Evolutionary conservation across 2,113 vertebrate species (phyloP), one percentile per base, ranked within the genome.

Genomic region (Myanophis thanlyinensis): DNA sequence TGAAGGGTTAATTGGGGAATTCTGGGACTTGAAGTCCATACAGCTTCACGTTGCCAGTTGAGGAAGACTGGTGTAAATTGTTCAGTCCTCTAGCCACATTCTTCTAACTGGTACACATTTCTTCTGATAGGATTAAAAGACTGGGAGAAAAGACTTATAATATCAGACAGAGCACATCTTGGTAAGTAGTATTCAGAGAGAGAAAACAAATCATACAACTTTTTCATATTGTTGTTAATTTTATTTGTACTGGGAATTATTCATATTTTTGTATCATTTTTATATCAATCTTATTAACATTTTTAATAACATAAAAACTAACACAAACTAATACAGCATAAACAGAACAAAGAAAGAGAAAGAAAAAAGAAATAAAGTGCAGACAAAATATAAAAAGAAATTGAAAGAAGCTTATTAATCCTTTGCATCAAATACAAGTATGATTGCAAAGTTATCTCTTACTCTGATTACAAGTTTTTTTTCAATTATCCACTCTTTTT

Each of bases 121-220:
- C 46, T 93, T 93, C 96, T 18, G 44, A 1, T 96, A 99, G 99
- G 99, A 92, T 98, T 99, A 93, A 99, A 98, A 98, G 99, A 99
- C 15, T 99, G 99, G 99, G 99, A 99, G 88, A 99, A 99, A 97
- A 98, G 99, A 90, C 98, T 99, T 11, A 97, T 99, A 90, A 99
- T 99, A 96, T 99, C 99, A 2, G 99, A 99, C 94, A 98, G 99
- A 95, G 99, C 99, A 93, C 99, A 99, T 96, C 97, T 99, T 46
- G 99, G 99, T 99, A 97, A 93, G 97, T 96, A 22, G 15, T 49
- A 10, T 27, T 86, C 23, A 91, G 18, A 20, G 4, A 11, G 1
- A 51, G 3, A 2, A 0, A 56, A 88, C n/a, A 90, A 88, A 80
- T 47, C 0, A 15, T 12, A 92, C 47, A 6, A 87, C 67, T 2